Conservation (phyloP, 2,113 vertebrate species). For the Heterochromis multidens region DNA sequence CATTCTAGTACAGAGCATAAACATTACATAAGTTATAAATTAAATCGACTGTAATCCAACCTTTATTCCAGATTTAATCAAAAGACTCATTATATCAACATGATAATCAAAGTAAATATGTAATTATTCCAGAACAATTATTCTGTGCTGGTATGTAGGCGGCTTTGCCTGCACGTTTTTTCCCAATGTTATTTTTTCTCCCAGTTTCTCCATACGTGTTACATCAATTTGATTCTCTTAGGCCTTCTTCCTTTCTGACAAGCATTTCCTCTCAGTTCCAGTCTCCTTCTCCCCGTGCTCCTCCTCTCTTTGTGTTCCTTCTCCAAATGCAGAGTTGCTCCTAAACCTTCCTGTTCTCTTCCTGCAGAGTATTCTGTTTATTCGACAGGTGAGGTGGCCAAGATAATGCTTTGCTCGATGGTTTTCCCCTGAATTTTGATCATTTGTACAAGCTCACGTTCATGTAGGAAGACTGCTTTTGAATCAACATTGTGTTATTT, state of each 20-base stretch:
- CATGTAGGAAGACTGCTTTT: background rate
- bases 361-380: background rate
- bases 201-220: background rate
- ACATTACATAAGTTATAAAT: background rate
- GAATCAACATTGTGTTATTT: background rate
- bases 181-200: background rate
- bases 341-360: conserved; percentile 16
- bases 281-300: background rate
- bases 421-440: background rate
- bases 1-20: background rate
- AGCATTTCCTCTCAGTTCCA: background rate
- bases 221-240: background rate
- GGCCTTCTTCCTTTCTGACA: background rate
- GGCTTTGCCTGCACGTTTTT: background rate
- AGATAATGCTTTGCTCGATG: background rate
- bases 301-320: conserved; percentile 23
- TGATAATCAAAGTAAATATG: background rate
- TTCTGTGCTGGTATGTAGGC: background rate
- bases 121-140: background rate
- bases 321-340: conserved; percentile 8
- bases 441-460: background rate
- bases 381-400: conserved; percentile 13
- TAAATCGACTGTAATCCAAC: conserved; percentile 17
- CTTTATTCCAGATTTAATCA: background rate
- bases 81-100: conserved; percentile 3